These are phyloP conservation scores for Papilio machaon DNA, from an alignment of 1,140 invertebrate species.

Conservation along the genomic window DNA sequence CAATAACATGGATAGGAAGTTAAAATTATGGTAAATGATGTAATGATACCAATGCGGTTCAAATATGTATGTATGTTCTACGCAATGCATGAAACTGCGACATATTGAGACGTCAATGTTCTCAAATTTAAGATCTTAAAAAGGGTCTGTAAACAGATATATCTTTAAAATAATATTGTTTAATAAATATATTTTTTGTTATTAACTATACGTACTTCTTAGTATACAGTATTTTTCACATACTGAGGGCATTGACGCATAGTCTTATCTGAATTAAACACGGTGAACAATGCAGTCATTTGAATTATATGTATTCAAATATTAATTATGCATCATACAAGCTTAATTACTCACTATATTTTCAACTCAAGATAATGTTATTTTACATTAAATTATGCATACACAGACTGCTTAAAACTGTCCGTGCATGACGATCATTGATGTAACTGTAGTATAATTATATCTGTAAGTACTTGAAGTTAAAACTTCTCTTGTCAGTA, in stretches of 20 bases:
- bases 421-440: not conserved
- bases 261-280: not conserved
- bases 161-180: too few species aligned
- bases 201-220: too few species aligned
- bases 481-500: too few species aligned
- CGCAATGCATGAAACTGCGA: too few species aligned
- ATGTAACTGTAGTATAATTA: not conserved
- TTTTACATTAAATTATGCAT: not conserved
- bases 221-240: not conserved
- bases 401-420: not conserved
- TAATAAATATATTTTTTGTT: too few species aligned
- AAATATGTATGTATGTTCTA: not conserved
- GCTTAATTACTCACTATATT: not conserved
- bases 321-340: not conserved
- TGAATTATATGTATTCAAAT: slow-evolving; percentile 2
- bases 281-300: not conserved
- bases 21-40: too few species aligned
- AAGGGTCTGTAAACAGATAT: too few species aligned
- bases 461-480: not conserved
- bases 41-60: not conserved
- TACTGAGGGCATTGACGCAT: not conserved
- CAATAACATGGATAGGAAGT: not conserved
- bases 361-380: not conserved
- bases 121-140: too few species aligned
- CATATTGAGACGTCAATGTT: too few species aligned